Conservation (phyloP, 2,888 invertebrate species). For the Ochropacha duplaris region DNA sequence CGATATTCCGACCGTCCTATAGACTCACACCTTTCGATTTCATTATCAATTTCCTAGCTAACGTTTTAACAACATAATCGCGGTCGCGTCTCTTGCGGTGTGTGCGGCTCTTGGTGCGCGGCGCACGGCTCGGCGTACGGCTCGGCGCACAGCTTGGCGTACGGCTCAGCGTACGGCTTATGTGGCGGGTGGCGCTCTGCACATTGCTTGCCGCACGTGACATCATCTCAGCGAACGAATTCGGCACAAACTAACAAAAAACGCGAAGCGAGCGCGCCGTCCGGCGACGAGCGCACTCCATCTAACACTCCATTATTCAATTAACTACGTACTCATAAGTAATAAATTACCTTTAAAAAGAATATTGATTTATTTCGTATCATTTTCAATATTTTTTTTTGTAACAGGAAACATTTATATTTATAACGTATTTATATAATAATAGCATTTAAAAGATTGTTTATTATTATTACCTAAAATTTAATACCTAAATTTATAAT, state of each 20-base stretch:
- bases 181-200: constrained; percentile 7
- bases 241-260: constrained; percentile 71
- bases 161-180: too few species aligned
- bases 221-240: constrained; percentile 65
- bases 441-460: constrained; percentile 84
- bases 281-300: constrained; percentile 68
- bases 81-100: constrained; percentile 74
- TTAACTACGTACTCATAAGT: constrained; percentile 82
- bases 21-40: constrained; percentile 82
- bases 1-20: constrained; percentile 79
- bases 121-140: constrained; percentile 60
- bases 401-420: constrained; percentile 84
- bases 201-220: constrained; percentile 30
- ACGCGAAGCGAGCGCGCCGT: constrained; percentile 75
- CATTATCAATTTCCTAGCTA: constrained; percentile 83
- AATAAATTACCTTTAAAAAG: constrained; percentile 82
- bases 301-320: constrained; percentile 80
- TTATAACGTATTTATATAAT: constrained; percentile 84
- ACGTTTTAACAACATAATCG: constrained; percentile 80
- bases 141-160: constrained; percentile 8
- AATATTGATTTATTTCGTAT: constrained; percentile 83
- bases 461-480: constrained; percentile 84
- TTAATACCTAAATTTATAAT: constrained; percentile 80
- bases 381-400: constrained; percentile 82
- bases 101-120: constrained; percentile 40